Conservation (phyloP, 2,797 vertebrate genomes). For the Microctenopoma lineatum region DNA sequence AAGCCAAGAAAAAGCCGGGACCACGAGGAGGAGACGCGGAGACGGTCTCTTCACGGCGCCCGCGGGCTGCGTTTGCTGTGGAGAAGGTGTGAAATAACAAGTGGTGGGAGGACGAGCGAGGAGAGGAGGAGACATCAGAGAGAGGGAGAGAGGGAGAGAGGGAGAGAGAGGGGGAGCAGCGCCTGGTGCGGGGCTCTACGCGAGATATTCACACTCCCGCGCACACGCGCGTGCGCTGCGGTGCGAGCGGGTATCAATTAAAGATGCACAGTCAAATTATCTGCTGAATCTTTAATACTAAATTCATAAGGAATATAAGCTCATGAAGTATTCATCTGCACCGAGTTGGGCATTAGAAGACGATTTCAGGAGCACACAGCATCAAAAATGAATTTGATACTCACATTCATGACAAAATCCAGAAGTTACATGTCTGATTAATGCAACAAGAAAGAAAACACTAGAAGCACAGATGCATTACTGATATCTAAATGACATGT, state of each 20-base stretch:
- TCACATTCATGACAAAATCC: not conserved
- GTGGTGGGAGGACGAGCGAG: constrained; percentile 49
- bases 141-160: constrained; percentile 10
- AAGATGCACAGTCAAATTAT: constrained; percentile 38
- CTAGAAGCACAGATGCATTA: not conserved
- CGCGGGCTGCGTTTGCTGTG: constrained; percentile 31
- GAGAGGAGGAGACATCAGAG: constrained; percentile 22
- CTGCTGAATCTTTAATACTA: constrained; percentile 30
- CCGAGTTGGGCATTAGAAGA: constrained; percentile 4
- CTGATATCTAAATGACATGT: too few species aligned
- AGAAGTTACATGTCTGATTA: not conserved
- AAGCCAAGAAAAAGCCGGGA: not conserved
- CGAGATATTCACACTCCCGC: constrained; percentile 33
- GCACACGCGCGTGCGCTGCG: not conserved
- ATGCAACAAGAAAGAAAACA: not conserved
- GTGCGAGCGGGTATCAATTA: constrained; percentile 35
- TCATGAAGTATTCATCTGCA: constrained; percentile 25
- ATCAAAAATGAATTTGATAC: not conserved
- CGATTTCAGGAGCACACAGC: not conserved
- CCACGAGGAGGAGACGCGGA: not conserved
- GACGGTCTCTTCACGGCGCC: constrained; percentile 32
- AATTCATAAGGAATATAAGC: constrained; percentile 7
- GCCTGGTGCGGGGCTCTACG: constrained; percentile 77
- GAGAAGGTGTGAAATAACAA: constrained; percentile 66
- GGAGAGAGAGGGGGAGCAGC: constrained; percentile 62